Evolutionary conservation across 1,140 invertebrate species (phyloP).

Genomic region (Aphis gossypii): DNA sequence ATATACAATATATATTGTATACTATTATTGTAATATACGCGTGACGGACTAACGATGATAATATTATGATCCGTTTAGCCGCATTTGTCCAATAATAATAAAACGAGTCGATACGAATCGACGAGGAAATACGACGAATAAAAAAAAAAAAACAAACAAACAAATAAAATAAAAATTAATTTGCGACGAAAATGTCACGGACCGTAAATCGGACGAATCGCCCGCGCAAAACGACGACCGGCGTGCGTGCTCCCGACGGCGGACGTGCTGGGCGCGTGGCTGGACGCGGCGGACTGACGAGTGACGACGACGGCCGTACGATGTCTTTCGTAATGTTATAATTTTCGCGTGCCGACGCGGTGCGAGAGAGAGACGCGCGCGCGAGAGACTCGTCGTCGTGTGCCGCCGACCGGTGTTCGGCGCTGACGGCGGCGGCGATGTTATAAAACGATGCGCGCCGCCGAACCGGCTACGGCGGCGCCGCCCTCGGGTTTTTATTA

Average conservation of each 20-base stretch:
- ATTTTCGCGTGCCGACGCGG: neutral
- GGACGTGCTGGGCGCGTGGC: constrained; percentile 29
- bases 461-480: neutral
- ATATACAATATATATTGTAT: neutral
- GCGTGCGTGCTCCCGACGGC: neutral
- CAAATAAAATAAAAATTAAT: neutral
- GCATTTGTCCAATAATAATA: neutral
- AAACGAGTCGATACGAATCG: neutral
- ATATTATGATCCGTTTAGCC: neutral
- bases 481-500: neutral
- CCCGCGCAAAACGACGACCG: neutral
- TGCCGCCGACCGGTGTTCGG: neutral
- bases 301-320: neutral
- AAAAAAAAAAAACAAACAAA: neutral
- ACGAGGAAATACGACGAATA: no score
- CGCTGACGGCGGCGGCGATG: neutral
- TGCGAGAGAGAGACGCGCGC: neutral
- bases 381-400: constrained; percentile 8
- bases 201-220: neutral
- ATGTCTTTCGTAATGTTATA: neutral
- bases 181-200: neutral
- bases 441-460: neutral
- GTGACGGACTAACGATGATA: no score
- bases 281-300: constrained; percentile 42
- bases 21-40: neutral